These are phyloP conservation scores for Drosophila monieri DNA, from an alignment of 2,888 invertebrate species.

Conservation along the genomic window DNA sequence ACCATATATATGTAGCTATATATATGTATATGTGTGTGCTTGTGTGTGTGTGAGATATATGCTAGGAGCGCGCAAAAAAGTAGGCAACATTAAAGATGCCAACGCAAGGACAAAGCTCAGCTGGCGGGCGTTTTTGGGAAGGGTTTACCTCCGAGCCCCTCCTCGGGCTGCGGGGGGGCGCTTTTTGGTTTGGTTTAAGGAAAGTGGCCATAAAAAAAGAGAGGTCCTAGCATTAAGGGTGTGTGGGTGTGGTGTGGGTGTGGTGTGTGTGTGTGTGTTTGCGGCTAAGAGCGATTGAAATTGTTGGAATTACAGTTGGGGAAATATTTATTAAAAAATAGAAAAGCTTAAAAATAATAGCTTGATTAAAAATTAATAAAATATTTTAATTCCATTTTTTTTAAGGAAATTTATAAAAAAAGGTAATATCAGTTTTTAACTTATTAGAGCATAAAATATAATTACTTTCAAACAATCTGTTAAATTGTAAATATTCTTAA, in stretches of 20 bases:
- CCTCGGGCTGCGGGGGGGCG: neutral
- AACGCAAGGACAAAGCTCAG: constrained; percentile 39
- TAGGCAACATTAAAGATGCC: constrained; percentile 43
- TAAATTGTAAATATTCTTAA: no score
- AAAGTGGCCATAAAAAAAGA: constrained; percentile 39
- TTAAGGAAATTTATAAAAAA: no score
- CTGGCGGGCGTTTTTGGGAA: constrained; percentile 13
- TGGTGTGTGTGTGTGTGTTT: neutral
- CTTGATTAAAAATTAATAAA: neutral
- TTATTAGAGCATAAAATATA: no score
- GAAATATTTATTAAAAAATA: neutral
- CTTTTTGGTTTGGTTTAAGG: constrained; percentile 18
- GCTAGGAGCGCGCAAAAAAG: constrained; percentile 33
- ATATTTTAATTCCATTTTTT: no score
- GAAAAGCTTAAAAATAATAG: neutral
- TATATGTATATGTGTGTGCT: neutral
- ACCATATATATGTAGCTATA: neutral
- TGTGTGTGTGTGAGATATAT: neutral
- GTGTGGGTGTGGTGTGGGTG: neutral
- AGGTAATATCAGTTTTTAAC: no score
- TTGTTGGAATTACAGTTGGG: constrained; percentile 25
- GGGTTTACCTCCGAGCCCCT: neutral
- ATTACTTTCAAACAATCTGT: no score
- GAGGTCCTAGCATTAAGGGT: constrained; percentile 3
- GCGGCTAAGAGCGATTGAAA: constrained; percentile 31